Conservation (phyloP, 2,797 vertebrate species). For the Falco concolor region DNA sequence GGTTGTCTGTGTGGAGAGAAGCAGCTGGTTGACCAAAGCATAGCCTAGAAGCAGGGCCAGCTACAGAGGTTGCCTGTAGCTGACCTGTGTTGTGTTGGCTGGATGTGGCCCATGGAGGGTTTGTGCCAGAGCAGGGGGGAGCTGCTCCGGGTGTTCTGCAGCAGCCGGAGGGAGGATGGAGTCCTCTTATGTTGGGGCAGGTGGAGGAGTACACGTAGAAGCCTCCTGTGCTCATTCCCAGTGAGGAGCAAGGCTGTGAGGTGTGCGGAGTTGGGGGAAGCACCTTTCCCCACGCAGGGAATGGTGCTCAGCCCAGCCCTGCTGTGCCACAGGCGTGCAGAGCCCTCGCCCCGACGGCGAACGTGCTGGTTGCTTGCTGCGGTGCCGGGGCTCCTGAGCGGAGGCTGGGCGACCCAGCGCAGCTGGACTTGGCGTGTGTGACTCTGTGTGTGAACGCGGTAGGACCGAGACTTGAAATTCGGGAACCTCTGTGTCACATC, state of each 20-base stretch:
- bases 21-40: not conserved
- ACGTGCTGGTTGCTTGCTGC: not conserved
- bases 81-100: accelerated
- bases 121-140: not conserved
- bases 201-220: not conserved
- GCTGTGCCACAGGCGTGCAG: not conserved
- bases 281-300: not conserved
- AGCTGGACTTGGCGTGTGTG: not conserved
- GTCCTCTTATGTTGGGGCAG: not conserved
- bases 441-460: accelerated
- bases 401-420: not conserved
- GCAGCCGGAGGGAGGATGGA: not conserved
- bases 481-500: not conserved
- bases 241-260: not conserved
- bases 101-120: not conserved
- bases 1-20: conserved; percentile 10
- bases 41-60: not conserved
- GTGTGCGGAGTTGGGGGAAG: not conserved
- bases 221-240: not conserved
- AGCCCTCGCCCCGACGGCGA: not conserved
- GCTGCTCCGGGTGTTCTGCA: not conserved
- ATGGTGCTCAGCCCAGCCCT: not conserved
- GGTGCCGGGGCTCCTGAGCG: not conserved
- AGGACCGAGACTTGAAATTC: not conserved
- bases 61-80: not conserved